These are phyloP conservation scores for Cyrtodaria siliqua DNA, from an alignment of 2,888 invertebrate genomes.

Conservation along the genomic window DNA sequence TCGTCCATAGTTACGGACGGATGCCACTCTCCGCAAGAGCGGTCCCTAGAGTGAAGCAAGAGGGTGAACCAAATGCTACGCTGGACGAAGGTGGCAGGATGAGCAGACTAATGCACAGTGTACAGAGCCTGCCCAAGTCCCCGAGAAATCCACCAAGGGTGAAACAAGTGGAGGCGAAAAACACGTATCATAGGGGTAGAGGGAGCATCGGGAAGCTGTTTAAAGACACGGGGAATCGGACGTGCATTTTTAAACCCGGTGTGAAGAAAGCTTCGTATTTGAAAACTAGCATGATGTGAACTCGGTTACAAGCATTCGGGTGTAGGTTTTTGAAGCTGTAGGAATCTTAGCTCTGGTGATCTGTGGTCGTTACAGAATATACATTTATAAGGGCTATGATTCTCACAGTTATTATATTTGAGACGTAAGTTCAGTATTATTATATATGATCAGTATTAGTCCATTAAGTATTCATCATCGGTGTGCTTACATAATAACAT, in stretches of 20 bases:
- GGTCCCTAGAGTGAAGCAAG: constrained; percentile 70
- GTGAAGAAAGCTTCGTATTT: constrained; percentile 56
- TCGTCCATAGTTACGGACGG: constrained; percentile 69
- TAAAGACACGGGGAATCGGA: constrained; percentile 64
- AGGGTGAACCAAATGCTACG: constrained; percentile 69
- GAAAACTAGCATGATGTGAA: constrained; percentile 60
- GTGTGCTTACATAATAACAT: no score
- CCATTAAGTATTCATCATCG: no score
- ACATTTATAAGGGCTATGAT: no score
- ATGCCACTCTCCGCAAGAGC: constrained; percentile 57
- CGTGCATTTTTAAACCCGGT: constrained; percentile 68
- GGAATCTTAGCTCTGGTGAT: no score
- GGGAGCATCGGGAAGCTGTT: constrained; percentile 73
- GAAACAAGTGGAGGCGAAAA: constrained; percentile 66
- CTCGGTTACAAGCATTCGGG: no score
- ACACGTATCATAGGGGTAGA: constrained; percentile 62
- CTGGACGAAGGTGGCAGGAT: constrained; percentile 73
- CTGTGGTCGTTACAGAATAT: no score
- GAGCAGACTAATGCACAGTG: constrained; percentile 69
- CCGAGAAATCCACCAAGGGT: constrained; percentile 69
- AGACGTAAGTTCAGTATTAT: no score
- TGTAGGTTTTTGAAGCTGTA: no score
- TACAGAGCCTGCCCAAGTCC: constrained; percentile 57
- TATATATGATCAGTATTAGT: no score
- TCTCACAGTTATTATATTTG: no score